These are phyloP conservation scores for Chelidonichthys spinosus DNA, from an alignment of 2,797 vertebrate genomes.

Conservation along the genomic window DNA sequence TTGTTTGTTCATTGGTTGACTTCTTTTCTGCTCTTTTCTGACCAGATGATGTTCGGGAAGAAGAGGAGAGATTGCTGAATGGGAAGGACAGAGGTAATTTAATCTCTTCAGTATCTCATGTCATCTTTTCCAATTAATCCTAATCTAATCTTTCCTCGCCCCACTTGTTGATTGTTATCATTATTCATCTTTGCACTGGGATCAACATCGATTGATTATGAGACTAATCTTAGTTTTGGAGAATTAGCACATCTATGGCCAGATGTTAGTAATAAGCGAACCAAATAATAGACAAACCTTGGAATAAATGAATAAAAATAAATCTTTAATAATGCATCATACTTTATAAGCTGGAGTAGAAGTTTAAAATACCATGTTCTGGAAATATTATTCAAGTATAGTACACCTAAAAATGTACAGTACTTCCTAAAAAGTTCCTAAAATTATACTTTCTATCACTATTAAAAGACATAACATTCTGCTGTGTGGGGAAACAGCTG, in stretches of 20 bases:
- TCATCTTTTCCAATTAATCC: not conserved
- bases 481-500: not conserved
- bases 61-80: conserved; percentile 89
- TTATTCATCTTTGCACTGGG: not conserved
- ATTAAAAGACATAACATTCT: not conserved
- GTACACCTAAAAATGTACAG: not conserved
- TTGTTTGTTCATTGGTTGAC: not conserved
- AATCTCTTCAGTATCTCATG: not conserved
- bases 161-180: not conserved
- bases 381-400: not conserved
- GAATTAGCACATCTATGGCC: not conserved
- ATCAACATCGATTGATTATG: not conserved
- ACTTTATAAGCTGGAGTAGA: conserved; percentile 8
- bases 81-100: conserved; percentile 91
- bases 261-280: not conserved
- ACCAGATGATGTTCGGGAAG: conserved; percentile 88
- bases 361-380: not conserved
- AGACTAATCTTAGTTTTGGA: not conserved
- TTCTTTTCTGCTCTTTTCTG: conserved; percentile 29
- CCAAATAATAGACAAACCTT: not conserved
- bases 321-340: not conserved
- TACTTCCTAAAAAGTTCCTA: not conserved
- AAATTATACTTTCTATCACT: not conserved
- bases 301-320: not conserved
- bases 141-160: not conserved